Evolutionary conservation across 2,113 vertebrate species (phyloP).

Genomic region (Noctilio leporinus): DNA sequence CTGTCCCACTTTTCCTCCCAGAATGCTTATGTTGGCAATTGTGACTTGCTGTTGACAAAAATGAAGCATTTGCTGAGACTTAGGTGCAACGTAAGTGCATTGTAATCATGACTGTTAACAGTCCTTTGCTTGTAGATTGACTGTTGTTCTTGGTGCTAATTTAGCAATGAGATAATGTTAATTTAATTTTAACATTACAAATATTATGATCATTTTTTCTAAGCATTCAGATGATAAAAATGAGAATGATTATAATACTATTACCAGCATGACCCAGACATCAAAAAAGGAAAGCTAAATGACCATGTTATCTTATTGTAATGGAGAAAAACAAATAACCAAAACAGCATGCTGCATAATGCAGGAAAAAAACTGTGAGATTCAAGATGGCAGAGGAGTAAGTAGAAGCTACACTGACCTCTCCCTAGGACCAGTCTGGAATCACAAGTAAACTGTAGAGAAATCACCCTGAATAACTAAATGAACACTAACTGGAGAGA

Average conservation of each 20-base stretch:
- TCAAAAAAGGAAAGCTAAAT: neutral
- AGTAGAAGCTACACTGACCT: no score
- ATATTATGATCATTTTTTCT: neutral
- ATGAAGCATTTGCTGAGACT: neutral
- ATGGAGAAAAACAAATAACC: neutral
- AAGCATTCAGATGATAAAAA: constrained; percentile 6
- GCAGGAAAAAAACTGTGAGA: neutral
- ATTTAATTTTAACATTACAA: constrained; percentile 25
- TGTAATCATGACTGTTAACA: neutral
- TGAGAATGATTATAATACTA: neutral
- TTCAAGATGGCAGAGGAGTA: no score
- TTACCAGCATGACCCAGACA: neutral
- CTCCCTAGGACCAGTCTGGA: no score
- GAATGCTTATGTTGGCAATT: neutral
- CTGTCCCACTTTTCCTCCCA: neutral
- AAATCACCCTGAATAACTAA: no score
- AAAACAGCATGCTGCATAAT: neutral
- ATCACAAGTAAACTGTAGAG: no score
- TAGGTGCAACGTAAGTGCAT: neutral
- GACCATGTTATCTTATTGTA: neutral
- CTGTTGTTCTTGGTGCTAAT: neutral
- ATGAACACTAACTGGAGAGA: no score
- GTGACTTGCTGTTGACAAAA: neutral
- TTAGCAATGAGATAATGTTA: neutral
- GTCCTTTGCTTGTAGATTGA: neutral